These are phyloP conservation scores for Enteromius treurensis DNA, from an alignment of 2,797 vertebrate genomes.

Conservation along the genomic window DNA sequence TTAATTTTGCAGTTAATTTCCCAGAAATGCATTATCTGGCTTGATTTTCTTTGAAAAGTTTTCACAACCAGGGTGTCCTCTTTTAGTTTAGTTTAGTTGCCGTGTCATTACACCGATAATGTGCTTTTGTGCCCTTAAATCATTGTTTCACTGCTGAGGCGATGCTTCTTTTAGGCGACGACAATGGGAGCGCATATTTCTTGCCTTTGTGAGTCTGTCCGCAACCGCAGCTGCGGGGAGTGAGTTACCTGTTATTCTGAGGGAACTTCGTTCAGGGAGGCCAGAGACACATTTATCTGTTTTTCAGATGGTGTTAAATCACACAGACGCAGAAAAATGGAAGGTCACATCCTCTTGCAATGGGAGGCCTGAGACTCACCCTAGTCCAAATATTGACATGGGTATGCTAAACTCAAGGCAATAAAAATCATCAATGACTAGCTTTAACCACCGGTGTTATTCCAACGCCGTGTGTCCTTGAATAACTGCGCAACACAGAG, in stretches of 20 bases:
- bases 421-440: constrained; percentile 63
- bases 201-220: constrained; percentile 27
- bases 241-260: constrained; percentile 37
- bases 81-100: constrained; percentile 19
- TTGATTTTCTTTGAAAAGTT: neutral
- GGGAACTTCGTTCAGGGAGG: neutral
- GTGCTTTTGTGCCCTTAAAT: constrained; percentile 14
- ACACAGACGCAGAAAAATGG: constrained; percentile 51
- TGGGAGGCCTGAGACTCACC: constrained; percentile 47
- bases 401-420: constrained; percentile 67
- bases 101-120: constrained; percentile 17
- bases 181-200: neutral
- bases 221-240: neutral
- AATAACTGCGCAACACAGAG: constrained; percentile 57
- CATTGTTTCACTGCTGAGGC: neutral
- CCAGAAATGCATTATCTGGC: neutral
- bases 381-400: constrained; percentile 64
- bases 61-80: neutral
- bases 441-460: constrained; percentile 65
- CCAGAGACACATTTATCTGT: constrained; percentile 43
- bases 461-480: constrained; percentile 65
- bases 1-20: neutral
- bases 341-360: constrained; percentile 56
- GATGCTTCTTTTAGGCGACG: neutral
- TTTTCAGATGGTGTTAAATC: constrained; percentile 53